These are phyloP conservation scores for Pseudoatta argentina DNA, from an alignment of 1,140 invertebrate species.

Conservation along the genomic window DNA sequence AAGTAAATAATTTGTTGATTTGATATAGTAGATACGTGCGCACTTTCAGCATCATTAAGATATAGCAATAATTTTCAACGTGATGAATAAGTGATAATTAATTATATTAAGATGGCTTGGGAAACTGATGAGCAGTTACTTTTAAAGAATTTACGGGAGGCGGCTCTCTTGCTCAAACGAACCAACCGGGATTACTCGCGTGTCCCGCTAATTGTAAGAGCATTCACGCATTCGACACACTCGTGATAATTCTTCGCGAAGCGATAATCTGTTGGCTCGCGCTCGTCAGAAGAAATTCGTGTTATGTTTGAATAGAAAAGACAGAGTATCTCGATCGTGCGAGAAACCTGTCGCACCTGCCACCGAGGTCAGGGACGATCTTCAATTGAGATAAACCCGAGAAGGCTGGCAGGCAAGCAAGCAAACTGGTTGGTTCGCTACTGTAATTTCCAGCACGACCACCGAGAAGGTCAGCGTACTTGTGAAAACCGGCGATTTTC, in stretches of 20 bases:
- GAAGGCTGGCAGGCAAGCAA: constrained; percentile 41
- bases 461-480: constrained; percentile 53
- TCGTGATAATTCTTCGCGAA: background rate
- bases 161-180: background rate
- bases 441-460: constrained; percentile 53
- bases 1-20: background rate
- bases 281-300: constrained; percentile 38
- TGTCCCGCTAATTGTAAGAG: background rate
- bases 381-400: constrained; percentile 65
- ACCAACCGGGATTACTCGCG: constrained; percentile 9
- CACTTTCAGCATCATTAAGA: background rate
- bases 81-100: constrained; percentile 13
- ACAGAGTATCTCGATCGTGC: constrained; percentile 62
- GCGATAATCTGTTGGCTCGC: constrained; percentile 2
- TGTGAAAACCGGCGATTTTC: constrained; percentile 40
- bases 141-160: background rate
- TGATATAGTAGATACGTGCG: background rate
- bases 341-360: constrained; percentile 66
- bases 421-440: constrained; percentile 57
- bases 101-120: background rate
- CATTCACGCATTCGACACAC: background rate
- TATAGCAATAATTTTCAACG: background rate
- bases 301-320: constrained; percentile 46
- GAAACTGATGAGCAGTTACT: background rate
- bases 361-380: constrained; percentile 73